Evolutionary conservation across 2,113 vertebrate genomes (phyloP).

Genomic region (Stegostoma tigrinum): DNA sequence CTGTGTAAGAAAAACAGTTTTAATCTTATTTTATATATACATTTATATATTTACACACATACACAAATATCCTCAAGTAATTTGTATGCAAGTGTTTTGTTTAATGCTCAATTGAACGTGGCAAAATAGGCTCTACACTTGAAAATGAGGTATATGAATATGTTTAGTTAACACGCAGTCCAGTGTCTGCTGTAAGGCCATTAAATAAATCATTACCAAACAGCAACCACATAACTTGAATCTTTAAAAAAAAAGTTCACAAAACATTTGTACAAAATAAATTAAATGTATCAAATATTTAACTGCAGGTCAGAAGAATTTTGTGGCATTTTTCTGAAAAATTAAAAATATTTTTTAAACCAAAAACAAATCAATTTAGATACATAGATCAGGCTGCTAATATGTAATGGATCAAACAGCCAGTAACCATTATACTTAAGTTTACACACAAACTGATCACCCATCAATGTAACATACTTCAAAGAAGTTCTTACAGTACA

Average conservation of each 20-base stretch:
- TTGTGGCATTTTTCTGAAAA: conserved; percentile 28
- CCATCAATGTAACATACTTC: conserved; percentile 26
- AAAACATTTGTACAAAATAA: conserved; percentile 35
- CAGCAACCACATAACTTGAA: conserved; percentile 23
- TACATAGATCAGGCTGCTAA: background rate
- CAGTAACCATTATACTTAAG: background rate
- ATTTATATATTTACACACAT: background rate
- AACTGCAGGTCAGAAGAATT: background rate
- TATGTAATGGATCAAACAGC: background rate
- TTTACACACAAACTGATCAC: conserved; percentile 6
- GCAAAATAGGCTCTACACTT: conserved; percentile 27
- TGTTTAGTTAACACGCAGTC: conserved; percentile 6
- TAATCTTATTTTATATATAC: background rate
- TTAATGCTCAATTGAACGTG: conserved; percentile 24
- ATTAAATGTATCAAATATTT: conserved; percentile 27
- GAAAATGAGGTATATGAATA: conserved; percentile 32
- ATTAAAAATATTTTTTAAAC: conserved; percentile 21
- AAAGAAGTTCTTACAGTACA: conserved; percentile 29
- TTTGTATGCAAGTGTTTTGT: conserved; percentile 33
- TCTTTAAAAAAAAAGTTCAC: background rate
- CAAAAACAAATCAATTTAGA: background rate
- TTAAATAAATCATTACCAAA: conserved; percentile 34
- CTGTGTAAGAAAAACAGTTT: conserved; percentile 22
- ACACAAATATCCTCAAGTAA: background rate
- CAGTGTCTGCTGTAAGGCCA: conserved; percentile 22